phyloP scores from a whole-genome alignment of 2,797 vertebrate species.

The Diceros bicornis region DNA sequence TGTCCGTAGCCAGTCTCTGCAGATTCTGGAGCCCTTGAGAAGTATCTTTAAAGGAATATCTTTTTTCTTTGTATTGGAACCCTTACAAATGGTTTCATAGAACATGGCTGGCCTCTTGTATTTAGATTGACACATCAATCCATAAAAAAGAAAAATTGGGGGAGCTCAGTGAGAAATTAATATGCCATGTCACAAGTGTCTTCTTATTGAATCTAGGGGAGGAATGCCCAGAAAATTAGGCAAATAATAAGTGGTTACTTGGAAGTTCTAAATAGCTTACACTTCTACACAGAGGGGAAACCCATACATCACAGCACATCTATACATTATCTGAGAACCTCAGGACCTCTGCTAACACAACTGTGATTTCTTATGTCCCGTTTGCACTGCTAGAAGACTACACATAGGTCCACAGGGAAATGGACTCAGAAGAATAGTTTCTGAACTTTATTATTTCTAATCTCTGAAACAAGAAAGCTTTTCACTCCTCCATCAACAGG shows the following conservation, averaged over 20 bases:
- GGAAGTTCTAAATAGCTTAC: conserved; percentile 24
- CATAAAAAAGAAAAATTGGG: background rate
- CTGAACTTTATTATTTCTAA: background rate
- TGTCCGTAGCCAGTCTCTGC: background rate
- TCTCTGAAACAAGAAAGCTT: conserved; percentile 39
- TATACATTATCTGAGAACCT: background rate
- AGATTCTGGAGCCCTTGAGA: conserved; percentile 3
- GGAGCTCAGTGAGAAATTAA: conserved; percentile 33
- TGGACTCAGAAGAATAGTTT: conserved; percentile 3
- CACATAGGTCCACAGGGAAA: background rate
- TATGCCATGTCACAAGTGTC: background rate
- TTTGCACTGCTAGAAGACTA: background rate
- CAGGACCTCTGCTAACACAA: background rate
- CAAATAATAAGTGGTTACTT: background rate
- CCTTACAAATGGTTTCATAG: conserved; percentile 2
- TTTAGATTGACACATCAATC: conserved; percentile 30
- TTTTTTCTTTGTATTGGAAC: conserved; percentile 5
- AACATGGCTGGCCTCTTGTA: background rate
- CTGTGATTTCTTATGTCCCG: background rate
- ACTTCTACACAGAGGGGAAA: background rate
- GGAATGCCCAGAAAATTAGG: background rate
- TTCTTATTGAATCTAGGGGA: conserved; percentile 24
- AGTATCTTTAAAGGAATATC: conserved; percentile 15
- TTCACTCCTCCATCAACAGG: background rate
- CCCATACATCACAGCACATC: background rate